Conservation (phyloP, 1,140 invertebrate species). For the Aethina tumida region DNA sequence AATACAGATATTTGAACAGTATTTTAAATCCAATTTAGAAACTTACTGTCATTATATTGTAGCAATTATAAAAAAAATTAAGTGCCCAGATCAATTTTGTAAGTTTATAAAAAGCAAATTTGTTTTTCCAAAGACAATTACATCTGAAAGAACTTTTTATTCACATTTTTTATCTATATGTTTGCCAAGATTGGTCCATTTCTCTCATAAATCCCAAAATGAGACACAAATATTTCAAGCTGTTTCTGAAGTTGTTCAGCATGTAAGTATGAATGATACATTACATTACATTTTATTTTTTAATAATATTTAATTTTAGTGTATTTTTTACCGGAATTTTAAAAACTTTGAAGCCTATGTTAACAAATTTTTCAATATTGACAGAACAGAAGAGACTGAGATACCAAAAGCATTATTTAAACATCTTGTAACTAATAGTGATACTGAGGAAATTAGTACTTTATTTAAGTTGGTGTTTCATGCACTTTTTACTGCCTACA, state of each 20-base stretch:
- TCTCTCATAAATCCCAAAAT: slow-evolving; percentile 13
- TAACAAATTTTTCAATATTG: slow-evolving; percentile 14
- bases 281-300: slow-evolving; percentile 1
- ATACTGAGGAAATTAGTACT: slow-evolving; percentile 1
- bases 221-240: slow-evolving; percentile 17
- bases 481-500: slow-evolving; percentile 16
- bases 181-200: slow-evolving; percentile 14
- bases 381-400: slow-evolving; percentile 9
- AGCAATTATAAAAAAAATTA: slow-evolving; percentile 10
- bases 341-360: slow-evolving; percentile 18
- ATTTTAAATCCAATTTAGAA: slow-evolving; percentile 23
- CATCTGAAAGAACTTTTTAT: slow-evolving; percentile 17
- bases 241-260: slow-evolving; percentile 19
- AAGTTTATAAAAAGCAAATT: slow-evolving; percentile 16
- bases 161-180: slow-evolving; percentile 18
- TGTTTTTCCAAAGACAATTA: slow-evolving; percentile 17
- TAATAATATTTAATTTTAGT: slow-evolving; percentile 15
- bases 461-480: slow-evolving; percentile 25
- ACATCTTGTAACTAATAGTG: slow-evolving; percentile 9
- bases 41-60: slow-evolving; percentile 20
- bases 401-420: slow-evolving; percentile 17
- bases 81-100: slow-evolving; percentile 6
- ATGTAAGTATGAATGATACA: slow-evolving; percentile 19
- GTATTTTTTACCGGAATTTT: slow-evolving; percentile 19
- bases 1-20: slow-evolving; percentile 20